Evolutionary conservation across 1,140 invertebrate genomes (phyloP).

Genomic region (Lepidurus arcticus): DNA sequence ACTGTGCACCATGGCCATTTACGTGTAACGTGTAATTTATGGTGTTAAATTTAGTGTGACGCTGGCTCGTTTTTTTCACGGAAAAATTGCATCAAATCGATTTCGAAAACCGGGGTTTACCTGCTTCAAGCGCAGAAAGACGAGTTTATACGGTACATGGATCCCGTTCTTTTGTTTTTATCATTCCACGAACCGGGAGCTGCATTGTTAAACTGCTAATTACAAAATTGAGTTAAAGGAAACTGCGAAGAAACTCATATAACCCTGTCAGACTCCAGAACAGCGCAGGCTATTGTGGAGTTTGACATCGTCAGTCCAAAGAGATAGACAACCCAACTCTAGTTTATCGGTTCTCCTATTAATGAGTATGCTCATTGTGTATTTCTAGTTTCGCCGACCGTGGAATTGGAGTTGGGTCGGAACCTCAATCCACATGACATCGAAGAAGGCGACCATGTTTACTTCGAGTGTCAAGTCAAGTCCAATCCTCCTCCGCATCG

Average conservation of each 20-base stretch:
- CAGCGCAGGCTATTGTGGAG: no score
- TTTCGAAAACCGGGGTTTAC: no score
- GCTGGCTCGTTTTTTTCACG: no score
- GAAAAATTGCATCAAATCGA: no score
- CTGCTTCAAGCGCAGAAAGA: not conserved
- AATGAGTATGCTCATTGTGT: not conserved
- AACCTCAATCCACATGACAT: slow-evolving; percentile 81
- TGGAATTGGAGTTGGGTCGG: slow-evolving; percentile 67
- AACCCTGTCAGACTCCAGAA: no score
- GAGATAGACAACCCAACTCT: no score
- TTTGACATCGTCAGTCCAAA: no score
- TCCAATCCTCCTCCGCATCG: slow-evolving; percentile 80
- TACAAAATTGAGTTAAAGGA: not conserved
- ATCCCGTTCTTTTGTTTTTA: not conserved
- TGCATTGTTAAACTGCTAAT: not conserved
- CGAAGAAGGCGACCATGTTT: slow-evolving; percentile 82
- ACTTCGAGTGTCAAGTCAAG: slow-evolving; percentile 79
- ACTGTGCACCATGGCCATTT: no score
- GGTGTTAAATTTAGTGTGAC: no score
- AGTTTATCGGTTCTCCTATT: not conserved
- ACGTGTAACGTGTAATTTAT: no score
- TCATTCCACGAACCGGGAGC: not conserved
- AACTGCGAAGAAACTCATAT: not conserved
- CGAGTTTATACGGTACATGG: not conserved
- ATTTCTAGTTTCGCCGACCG: slow-evolving; percentile 62